Conservation (phyloP, 2,888 invertebrate species). For the Marasmarcha lunaedactyla region DNA sequence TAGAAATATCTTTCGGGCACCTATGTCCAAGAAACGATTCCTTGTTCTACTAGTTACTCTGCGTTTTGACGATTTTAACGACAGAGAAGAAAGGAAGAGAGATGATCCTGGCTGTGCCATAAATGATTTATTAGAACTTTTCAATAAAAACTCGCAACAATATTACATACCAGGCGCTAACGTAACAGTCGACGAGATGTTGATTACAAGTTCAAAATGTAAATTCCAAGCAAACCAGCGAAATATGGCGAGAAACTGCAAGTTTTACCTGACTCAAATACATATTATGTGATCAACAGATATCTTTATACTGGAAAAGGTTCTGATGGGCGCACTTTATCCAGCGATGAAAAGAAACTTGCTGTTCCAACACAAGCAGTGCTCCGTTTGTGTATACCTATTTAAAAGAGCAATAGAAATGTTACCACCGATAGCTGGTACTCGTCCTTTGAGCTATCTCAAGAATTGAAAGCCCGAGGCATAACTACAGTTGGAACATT, state of each 20-base stretch:
- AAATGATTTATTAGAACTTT: no score
- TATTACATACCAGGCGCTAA: conserved; percentile 9
- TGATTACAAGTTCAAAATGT: conserved; percentile 9
- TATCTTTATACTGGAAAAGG: conserved; percentile 8
- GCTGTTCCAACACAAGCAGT: conserved; percentile 6
- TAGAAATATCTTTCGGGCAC: background rate
- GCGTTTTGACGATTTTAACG: background rate
- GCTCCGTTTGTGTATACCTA: conserved; percentile 4
- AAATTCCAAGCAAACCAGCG: conserved; percentile 10
- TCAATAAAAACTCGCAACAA: no score
- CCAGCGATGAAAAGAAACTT: conserved; percentile 2
- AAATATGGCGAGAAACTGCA: conserved; percentile 14
- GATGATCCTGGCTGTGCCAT: background rate
- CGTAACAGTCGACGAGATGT: conserved; percentile 11
- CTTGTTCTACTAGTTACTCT: background rate
- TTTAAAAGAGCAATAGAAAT: conserved; percentile 4
- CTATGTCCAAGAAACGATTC: background rate
- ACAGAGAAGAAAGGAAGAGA: background rate
- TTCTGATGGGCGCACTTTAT: conserved; percentile 6
- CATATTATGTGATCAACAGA: conserved; percentile 5
- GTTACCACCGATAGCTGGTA: conserved; percentile 3
- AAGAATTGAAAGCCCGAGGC: background rate
- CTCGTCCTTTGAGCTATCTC: background rate
- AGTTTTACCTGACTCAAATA: conserved; percentile 9
- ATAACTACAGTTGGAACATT: conserved; percentile 7